These are phyloP conservation scores for Oeneis ivallda DNA, from an alignment of 2,888 invertebrate genomes.

Conservation along the genomic window DNA sequence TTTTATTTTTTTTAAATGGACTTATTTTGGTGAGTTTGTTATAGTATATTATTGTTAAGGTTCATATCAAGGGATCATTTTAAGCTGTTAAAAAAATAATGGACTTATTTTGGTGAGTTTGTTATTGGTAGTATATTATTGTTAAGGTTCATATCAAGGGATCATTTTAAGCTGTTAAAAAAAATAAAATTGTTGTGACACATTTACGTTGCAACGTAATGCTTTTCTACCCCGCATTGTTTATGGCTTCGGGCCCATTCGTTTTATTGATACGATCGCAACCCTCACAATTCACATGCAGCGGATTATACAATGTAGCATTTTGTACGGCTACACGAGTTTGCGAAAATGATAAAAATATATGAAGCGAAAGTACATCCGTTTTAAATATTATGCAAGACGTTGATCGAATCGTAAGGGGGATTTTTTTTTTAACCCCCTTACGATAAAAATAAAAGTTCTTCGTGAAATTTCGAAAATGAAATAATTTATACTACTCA, in stretches of 20 bases:
- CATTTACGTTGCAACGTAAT: conserved; percentile 17
- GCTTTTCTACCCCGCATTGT: conserved; percentile 15
- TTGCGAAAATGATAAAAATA: conserved; percentile 13
- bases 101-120: background rate
- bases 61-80: background rate
- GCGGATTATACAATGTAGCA: conserved; percentile 26
- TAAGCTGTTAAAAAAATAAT: background rate
- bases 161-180: background rate
- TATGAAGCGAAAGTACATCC: conserved; percentile 4
- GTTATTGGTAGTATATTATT: background rate
- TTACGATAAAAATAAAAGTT: too few relatives aligned
- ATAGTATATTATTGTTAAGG: background rate
- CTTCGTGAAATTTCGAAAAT: too few relatives aligned
- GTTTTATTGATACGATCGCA: conserved; percentile 29
- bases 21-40: background rate
- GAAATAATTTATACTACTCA: too few relatives aligned
- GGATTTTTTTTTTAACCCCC: too few relatives aligned
- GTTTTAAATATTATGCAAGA: background rate
- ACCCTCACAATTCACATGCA: conserved; percentile 27
- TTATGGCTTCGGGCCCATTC: conserved; percentile 23
- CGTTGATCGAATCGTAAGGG: background rate
- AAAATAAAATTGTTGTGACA: background rate
- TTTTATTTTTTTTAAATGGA: too few relatives aligned
- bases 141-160: background rate
- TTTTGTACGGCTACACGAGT: background rate